Percentiles rank a stretch among this genome's conserved stretches.
phyloP scores from a whole-genome alignment of 1,140 invertebrate species.

The Sarcophaga peregrina region DNA sequence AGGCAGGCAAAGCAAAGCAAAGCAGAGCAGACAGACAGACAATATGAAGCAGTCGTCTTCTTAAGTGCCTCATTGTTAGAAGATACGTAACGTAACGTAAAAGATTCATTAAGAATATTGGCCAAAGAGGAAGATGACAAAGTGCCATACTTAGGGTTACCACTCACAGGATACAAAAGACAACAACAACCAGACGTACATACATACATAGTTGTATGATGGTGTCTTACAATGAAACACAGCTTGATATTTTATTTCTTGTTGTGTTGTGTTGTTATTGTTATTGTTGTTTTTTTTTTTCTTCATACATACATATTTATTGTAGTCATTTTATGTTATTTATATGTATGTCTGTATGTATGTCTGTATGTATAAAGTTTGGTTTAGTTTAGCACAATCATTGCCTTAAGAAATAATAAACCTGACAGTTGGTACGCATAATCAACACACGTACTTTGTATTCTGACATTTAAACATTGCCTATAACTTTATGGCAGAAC shows the following conservation, averaged over 20 bases:
- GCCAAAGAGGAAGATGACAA: slow-evolving; percentile 26
- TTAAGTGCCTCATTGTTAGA: no score
- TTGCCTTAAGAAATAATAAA: slow-evolving; percentile 1
- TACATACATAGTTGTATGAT: no score
- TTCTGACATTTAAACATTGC: not conserved
- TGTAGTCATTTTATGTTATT: not conserved
- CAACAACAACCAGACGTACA: not conserved
- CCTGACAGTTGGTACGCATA: not conserved
- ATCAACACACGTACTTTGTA: not conserved
- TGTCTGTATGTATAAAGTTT: no score
- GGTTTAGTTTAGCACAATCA: slow-evolving; percentile 1
- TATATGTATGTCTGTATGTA: no score
- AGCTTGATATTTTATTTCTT: not conserved
- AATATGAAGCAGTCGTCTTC: no score
- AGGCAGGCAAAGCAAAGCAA: no score
- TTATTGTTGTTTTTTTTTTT: not conserved
- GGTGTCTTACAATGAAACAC: not conserved
- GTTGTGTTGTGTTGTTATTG: not conserved
- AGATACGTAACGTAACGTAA: not conserved
- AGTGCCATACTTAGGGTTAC: slow-evolving; percentile 15
- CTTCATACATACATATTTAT: not conserved
- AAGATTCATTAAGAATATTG: slow-evolving; percentile 18
- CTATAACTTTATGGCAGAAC: not conserved
- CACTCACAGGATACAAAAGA: not conserved
- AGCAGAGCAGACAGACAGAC: no score